Evolutionary conservation across 2,797 vertebrate species (phyloP).

Genomic region (Centropyge bicolor): DNA sequence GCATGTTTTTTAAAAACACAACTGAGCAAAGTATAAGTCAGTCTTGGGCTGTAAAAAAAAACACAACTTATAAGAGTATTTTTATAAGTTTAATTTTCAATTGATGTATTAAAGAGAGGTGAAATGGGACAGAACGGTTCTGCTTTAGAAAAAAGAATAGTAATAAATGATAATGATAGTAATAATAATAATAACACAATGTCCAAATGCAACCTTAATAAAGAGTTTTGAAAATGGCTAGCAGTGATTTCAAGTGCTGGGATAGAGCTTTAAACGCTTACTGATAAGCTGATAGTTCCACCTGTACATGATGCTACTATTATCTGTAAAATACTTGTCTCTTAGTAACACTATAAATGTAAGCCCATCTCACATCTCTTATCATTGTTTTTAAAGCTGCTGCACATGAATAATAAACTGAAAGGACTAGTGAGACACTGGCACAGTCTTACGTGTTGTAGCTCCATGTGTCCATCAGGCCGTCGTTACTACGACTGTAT

Average conservation of each 20-base stretch:
- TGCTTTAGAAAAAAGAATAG: background rate
- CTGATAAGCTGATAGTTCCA: background rate
- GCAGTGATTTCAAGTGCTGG: background rate
- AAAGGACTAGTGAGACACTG: background rate
- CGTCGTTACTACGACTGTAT: constrained; percentile 1
- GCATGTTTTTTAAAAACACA: background rate
- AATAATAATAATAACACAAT: background rate
- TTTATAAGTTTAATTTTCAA: background rate
- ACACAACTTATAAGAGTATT: no score
- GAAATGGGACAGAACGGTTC: background rate
- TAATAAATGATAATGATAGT: background rate
- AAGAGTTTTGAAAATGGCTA: no score
- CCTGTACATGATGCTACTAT: background rate
- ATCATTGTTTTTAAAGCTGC: background rate
- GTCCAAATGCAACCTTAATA: background rate
- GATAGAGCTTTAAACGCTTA: background rate
- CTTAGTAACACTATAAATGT: background rate
- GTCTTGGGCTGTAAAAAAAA: no score
- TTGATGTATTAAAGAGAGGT: background rate
- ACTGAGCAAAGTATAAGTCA: no score
- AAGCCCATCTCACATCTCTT: no score
- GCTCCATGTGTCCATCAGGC: constrained; percentile 1
- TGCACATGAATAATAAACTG: background rate
- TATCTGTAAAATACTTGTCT: background rate
- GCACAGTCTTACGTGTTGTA: background rate